Evolutionary conservation across 2,113 vertebrate genomes (phyloP).

Genomic region (Cariama cristata): DNA sequence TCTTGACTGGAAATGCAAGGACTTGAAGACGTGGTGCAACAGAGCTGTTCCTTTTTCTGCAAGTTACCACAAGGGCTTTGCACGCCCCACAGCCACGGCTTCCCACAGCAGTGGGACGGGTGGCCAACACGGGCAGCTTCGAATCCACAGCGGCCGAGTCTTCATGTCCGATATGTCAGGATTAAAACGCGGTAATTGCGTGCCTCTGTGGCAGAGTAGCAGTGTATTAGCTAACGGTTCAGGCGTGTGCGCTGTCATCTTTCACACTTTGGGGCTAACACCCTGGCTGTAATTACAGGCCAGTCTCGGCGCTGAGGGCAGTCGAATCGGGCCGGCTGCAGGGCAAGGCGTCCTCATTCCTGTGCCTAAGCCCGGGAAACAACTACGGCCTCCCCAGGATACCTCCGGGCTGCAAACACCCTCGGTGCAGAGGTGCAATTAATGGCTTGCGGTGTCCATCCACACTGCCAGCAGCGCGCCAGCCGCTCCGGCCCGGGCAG

Average conservation of each 20-base stretch:
- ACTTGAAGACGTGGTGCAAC: background rate
- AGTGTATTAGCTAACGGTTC: background rate
- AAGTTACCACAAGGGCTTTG: fast-evolving
- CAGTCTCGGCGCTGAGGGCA: background rate
- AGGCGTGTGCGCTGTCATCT: background rate
- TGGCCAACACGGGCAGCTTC: background rate
- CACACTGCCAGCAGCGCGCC: background rate
- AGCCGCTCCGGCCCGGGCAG: fast-evolving
- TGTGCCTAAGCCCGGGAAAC: background rate
- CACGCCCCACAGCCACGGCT: background rate
- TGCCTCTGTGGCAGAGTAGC: background rate
- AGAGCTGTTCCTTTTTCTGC: background rate
- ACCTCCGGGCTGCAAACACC: too few species aligned
- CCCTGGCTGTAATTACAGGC: background rate
- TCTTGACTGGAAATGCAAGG: background rate
- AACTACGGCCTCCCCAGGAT: background rate
- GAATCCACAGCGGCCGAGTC: background rate
- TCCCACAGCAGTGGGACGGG: fast-evolving
- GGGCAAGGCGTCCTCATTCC: fast-evolving
- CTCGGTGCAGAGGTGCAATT: too few species aligned
- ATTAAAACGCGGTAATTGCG: background rate
- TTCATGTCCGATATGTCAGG: background rate
- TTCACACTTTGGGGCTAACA: fast-evolving
- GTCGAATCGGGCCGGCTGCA: background rate
- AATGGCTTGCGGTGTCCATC: fast-evolving